Evolutionary conservation across 2,888 invertebrate species (phyloP).

Genomic region (Ennomos quercinarius): DNA sequence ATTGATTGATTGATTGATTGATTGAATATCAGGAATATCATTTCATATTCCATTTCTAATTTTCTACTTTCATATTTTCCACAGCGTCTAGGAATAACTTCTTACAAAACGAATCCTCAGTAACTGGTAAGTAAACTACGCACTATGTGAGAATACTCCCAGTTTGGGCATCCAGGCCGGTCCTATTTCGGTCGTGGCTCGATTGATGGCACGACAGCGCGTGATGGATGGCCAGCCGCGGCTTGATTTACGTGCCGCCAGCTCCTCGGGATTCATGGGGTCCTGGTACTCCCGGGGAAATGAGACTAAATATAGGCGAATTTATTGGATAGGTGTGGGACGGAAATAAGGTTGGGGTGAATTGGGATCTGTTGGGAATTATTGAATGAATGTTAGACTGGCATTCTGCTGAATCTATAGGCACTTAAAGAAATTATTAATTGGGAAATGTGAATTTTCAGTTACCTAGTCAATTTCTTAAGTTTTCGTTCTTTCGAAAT

Average conservation of each 20-base stretch:
- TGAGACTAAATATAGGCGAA: slow-evolving; percentile 46
- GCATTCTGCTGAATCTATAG: too few species aligned
- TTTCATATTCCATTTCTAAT: too few species aligned
- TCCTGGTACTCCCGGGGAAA: slow-evolving; percentile 60
- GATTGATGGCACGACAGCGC: slow-evolving; percentile 76
- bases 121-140: slow-evolving; percentile 36
- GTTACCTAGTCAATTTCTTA: too few species aligned
- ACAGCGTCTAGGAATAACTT: neutral
- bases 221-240: slow-evolving; percentile 75
- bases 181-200: slow-evolving; percentile 70
- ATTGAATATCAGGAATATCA: too few species aligned
- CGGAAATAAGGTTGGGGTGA: slow-evolving; percentile 8
- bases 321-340: slow-evolving; percentile 41
- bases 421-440: too few species aligned
- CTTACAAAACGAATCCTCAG: neutral
- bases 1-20: too few species aligned
- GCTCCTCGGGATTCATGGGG: slow-evolving; percentile 68
- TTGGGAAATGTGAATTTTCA: too few species aligned
- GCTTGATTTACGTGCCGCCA: slow-evolving; percentile 75
- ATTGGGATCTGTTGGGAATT: slow-evolving; percentile 9
- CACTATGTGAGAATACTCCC: slow-evolving; percentile 60
- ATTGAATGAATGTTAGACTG: neutral
- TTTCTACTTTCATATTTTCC: too few species aligned
- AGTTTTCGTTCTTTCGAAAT: too few species aligned
- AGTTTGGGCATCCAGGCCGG: slow-evolving; percentile 47